Base-by-base conservation (phyloP, 2,113 vertebrate genomes). In the Pantherophis guttatus region DNA sequence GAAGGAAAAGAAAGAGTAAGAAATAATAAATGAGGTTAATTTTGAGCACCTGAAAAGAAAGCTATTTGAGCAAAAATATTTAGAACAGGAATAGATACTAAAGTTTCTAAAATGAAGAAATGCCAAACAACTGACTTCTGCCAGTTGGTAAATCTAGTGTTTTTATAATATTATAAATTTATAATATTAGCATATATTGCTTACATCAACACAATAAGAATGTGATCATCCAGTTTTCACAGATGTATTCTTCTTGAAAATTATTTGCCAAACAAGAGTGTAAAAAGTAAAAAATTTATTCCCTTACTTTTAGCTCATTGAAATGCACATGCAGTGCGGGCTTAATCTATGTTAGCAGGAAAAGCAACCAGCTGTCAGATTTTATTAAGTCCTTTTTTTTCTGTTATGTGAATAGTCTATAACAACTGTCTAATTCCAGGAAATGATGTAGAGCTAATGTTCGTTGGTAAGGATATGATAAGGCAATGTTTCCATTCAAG, bases 261-360 rank as follows among this genome's bases (percentile, higher is more conserved):
- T 94, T 94, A 93, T 97, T 97, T 97, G 94, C 94, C 95, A 96
- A 96, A 96, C 95, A 97, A 96, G 95, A 94, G 93, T 75, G 96
- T 97, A 96, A 97, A 97, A 97, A 96, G 92, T 97, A 97, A 97
- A 97, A 98, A 98, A 97, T 97, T 97, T 97, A 98, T 97, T 98
- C 97, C 96, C 97, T 98, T 98, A 98, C 96, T 97, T 98, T 97
- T 97, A 97, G 94, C 97, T 97, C 97, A 98, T 98, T 98, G 97
- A 98, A 98, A 98, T 97, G 97, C 98, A 97, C 97, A 97, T 57
- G 95, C 95, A 95, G 96, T 97, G 95, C 96, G 94, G 91, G 75
- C 97, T 98, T 98, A 97, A 98, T 98, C 97, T 98, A 97, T 97
- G 95, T 96, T 94, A 95, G 96, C 97, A 97, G 97, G 94, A 96